Conservation (phyloP, 2,797 vertebrate species). For the Sus cebifrons region DNA sequence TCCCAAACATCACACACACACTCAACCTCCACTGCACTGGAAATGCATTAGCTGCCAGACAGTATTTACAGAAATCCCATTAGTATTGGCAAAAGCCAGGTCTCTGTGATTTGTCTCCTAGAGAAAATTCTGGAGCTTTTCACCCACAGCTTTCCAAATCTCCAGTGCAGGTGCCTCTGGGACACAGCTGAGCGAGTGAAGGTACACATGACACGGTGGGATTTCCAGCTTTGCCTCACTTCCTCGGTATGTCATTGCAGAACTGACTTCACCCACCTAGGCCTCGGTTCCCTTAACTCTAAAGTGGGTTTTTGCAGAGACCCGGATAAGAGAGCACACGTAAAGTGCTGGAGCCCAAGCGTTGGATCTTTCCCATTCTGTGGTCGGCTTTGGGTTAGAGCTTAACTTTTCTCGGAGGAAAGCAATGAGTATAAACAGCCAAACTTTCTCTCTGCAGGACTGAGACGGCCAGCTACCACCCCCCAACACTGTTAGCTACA, state of each 20-base stretch:
- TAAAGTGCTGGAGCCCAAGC: background rate
- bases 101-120: background rate
- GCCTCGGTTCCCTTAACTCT: conserved; percentile 45
- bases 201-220: background rate
- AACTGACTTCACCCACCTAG: conserved; percentile 29
- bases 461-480: background rate
- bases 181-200: background rate
- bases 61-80: conserved; percentile 44
- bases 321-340: background rate
- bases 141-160: background rate
- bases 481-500: background rate
- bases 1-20: background rate
- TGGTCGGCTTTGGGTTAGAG: background rate
- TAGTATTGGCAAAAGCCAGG: background rate
- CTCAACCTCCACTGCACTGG: background rate
- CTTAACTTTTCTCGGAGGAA: background rate
- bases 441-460: background rate
- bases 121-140: conserved; percentile 25
- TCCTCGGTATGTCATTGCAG: background rate
- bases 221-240: background rate
- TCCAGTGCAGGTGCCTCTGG: background rate
- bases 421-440: background rate
- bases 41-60: background rate
- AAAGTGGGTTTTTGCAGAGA: background rate
- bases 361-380: background rate